Conservation (phyloP, 2,113 vertebrate species). For the Pachypanchax playfairii region DNA sequence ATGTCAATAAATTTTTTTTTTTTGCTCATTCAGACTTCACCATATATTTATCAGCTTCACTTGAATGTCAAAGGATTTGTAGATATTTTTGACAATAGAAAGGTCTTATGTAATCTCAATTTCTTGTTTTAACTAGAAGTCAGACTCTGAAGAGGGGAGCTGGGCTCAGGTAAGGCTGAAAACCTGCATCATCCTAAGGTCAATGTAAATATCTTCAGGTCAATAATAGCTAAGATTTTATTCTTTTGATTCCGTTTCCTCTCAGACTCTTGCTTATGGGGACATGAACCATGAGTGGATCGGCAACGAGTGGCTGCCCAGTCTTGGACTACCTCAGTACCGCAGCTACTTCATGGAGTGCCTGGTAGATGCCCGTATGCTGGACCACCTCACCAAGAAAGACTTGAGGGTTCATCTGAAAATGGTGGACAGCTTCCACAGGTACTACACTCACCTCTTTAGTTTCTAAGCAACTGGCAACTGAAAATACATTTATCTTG, state of each 20-base stretch:
- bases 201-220: neutral
- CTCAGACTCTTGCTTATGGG: conserved; percentile 94
- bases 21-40: no score
- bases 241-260: neutral
- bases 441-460: no score
- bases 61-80: no score
- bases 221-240: neutral
- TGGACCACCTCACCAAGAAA: conserved; percentile 99
- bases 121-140: conserved; percentile 79
- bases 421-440: conserved; percentile 99
- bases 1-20: no score
- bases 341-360: conserved; percentile 99
- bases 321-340: conserved; percentile 97
- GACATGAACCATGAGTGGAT: conserved; percentile 99
- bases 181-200: no score
- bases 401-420: conserved; percentile 98
- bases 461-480: no score
- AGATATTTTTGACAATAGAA: no score
- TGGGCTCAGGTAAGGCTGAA: conserved; percentile 91
- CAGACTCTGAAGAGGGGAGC: conserved; percentile 94
- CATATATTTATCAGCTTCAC: no score
- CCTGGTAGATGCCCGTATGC: conserved; percentile 97
- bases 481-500: no score
- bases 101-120: no score
- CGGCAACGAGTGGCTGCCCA: conserved; percentile 98